Conservation (phyloP, 2,888 invertebrate genomes). For the Philopedon plagiatum region DNA sequence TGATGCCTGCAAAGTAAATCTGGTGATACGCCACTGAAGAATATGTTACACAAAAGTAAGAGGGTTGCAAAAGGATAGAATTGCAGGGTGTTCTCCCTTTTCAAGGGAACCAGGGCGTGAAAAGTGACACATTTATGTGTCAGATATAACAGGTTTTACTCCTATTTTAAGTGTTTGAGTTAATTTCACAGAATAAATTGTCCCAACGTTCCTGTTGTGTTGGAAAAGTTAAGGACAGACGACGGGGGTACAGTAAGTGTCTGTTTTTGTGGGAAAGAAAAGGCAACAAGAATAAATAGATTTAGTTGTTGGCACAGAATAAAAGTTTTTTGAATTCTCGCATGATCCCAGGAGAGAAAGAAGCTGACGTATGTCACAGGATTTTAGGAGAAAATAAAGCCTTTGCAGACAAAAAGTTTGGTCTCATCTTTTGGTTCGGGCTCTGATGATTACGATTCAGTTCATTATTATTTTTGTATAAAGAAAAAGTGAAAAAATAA, state of each 20-base stretch:
- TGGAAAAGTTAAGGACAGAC: slow-evolving; percentile 31
- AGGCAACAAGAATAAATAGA: slow-evolving; percentile 20
- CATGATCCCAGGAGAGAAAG: too few relatives aligned
- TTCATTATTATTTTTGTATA: too few relatives aligned
- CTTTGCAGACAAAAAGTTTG: too few relatives aligned
- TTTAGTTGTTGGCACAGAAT: background rate
- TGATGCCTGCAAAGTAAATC: too few relatives aligned
- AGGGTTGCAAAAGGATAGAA: slow-evolving; percentile 25
- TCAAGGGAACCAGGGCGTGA: slow-evolving; percentile 68
- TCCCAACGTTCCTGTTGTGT: slow-evolving; percentile 22
- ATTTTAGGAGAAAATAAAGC: too few relatives aligned
- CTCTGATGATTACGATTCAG: too few relatives aligned
- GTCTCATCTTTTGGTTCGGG: too few relatives aligned
- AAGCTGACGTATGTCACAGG: too few relatives aligned
- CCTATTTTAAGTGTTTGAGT: slow-evolving; percentile 48
- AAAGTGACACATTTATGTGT: slow-evolving; percentile 69
- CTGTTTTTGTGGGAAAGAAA: slow-evolving; percentile 4
- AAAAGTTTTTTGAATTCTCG: background rate
- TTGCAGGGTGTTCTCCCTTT: slow-evolving; percentile 56
- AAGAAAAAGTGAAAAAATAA: too few relatives aligned
- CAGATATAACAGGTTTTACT: slow-evolving; percentile 54
- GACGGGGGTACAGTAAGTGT: slow-evolving; percentile 16
- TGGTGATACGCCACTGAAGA: slow-evolving; percentile 4
- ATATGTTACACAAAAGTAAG: slow-evolving; percentile 7
- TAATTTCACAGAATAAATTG: slow-evolving; percentile 46